Evolutionary conservation across 2,888 invertebrate genomes (phyloP).

Genomic region (Aporophyla nigra): DNA sequence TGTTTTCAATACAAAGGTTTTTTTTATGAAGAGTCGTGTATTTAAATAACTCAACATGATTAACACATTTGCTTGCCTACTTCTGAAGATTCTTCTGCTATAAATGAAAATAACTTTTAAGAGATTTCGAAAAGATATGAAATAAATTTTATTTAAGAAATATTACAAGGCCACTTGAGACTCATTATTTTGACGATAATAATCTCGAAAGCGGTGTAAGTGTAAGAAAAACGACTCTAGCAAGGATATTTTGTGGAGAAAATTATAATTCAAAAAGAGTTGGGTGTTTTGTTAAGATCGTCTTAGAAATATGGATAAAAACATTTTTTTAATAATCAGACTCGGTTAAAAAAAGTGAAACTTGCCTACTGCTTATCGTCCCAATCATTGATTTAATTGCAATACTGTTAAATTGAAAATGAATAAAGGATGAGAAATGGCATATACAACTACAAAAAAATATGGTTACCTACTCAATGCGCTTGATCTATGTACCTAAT

Average conservation of each 20-base stretch:
- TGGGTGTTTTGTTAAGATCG: neutral
- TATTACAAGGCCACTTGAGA: slow-evolving; percentile 6
- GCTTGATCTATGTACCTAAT: neutral
- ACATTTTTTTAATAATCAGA: neutral
- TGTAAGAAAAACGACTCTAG: neutral
- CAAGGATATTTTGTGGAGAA: neutral
- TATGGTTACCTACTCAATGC: neutral
- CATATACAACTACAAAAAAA: too few species aligned
- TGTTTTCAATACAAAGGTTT: neutral
- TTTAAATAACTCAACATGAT: neutral
- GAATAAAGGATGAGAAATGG: too few species aligned
- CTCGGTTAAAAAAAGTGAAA: neutral
- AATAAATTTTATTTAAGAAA: slow-evolving; percentile 8
- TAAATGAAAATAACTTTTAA: too few species aligned
- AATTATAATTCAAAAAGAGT: slow-evolving; percentile 14
- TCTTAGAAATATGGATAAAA: neutral
- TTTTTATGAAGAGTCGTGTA: neutral
- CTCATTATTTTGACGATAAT: slow-evolving; percentile 25
- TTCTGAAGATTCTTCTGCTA: too few species aligned
- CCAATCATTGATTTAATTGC: neutral
- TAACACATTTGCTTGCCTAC: neutral
- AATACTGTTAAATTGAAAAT: too few species aligned
- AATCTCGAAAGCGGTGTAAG: slow-evolving; percentile 5
- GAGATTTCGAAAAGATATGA: neutral
- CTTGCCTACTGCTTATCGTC: neutral